Evolutionary conservation across 2,113 vertebrate species (phyloP).

Genomic region (Gavialis gangeticus): DNA sequence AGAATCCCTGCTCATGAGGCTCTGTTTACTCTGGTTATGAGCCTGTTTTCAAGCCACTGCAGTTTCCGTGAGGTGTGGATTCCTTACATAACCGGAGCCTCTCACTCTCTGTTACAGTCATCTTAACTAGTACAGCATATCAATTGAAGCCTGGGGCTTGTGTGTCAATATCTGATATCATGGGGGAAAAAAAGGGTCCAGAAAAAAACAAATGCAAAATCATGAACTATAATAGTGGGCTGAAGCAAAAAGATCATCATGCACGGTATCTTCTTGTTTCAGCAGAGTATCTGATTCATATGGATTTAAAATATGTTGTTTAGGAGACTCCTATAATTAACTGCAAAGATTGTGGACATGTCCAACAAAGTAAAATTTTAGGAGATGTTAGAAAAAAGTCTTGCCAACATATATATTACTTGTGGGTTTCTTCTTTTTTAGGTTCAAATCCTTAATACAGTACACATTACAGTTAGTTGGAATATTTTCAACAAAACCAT

Average conservation of each 20-base stretch:
- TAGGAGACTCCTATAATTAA: background rate
- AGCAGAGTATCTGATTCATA: background rate
- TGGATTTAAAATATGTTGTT: background rate
- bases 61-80: no score
- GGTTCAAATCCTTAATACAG: background rate
- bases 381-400: background rate
- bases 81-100: no score
- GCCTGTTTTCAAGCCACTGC: no score
- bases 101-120: no score
- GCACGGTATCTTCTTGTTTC: background rate
- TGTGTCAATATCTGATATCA: constrained; percentile 70
- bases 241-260: background rate
- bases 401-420: background rate
- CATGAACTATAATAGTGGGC: background rate
- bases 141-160: constrained; percentile 71
- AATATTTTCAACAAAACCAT: background rate
- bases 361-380: background rate
- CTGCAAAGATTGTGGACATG: background rate
- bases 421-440: background rate
- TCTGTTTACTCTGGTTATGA: no score
- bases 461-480: background rate
- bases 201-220: background rate
- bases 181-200: no score
- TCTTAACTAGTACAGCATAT: constrained; percentile 47
- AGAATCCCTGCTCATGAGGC: no score